phyloP scores from a whole-genome alignment of 2,888 invertebrate species.

The Drosophila subsilvestris region DNA sequence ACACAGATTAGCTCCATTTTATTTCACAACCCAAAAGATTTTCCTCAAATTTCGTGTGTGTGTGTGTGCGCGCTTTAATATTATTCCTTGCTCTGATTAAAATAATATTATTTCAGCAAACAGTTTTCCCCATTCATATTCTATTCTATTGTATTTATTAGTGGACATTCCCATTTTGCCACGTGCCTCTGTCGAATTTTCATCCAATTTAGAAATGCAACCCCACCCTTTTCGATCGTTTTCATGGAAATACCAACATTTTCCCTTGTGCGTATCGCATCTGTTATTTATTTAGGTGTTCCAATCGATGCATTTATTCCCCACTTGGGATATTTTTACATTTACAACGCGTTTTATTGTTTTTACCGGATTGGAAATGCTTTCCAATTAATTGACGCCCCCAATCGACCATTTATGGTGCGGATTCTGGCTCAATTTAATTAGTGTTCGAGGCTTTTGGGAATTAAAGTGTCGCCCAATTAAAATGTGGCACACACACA shows the following conservation, averaged over 20 bases:
- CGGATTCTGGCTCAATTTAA: slow-evolving; percentile 58
- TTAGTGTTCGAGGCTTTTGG: slow-evolving; percentile 43
- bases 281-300: slow-evolving; percentile 45
- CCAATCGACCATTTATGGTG: slow-evolving; percentile 32
- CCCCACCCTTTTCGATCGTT: too few species aligned
- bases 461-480: slow-evolving; percentile 35
- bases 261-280: slow-evolving; percentile 22
- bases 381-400: slow-evolving; percentile 59
- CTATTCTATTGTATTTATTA: not conserved
- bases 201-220: not conserved
- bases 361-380: slow-evolving; percentile 28
- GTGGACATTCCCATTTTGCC: not conserved
- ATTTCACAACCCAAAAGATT: not conserved
- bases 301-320: slow-evolving; percentile 27
- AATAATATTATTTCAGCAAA: slow-evolving; percentile 4
- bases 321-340: slow-evolving; percentile 31
- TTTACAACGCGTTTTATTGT: slow-evolving; percentile 28
- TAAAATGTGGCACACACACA: slow-evolving; percentile 40
- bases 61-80: slow-evolving; percentile 2
- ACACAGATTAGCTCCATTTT: not conserved
- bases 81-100: not conserved
- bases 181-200: not conserved
- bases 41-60: not conserved
- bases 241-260: slow-evolving; percentile 1
- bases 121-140: not conserved